phyloP scores from a whole-genome alignment of 2,113 vertebrate genomes.

The Felis chaus region DNA sequence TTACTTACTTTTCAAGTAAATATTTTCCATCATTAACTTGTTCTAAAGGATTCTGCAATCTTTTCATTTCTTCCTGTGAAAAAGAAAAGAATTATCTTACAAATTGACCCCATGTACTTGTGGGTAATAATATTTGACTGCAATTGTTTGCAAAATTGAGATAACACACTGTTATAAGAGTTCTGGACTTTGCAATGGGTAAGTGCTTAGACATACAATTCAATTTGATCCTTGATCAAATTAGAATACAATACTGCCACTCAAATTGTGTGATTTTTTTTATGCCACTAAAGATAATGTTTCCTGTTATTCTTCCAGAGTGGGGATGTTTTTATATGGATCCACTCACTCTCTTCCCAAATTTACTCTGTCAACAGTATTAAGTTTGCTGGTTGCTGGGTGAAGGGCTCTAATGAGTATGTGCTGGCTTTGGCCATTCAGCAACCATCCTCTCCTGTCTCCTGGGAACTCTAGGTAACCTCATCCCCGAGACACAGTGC shows the following conservation, averaged over 20 bases:
- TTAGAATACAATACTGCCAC: neutral
- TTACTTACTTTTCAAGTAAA: conserved; percentile 91
- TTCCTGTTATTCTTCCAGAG: neutral
- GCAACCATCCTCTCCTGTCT: neutral
- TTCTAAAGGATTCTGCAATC: conserved; percentile 89
- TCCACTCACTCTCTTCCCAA: neutral
- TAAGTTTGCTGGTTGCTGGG: neutral
- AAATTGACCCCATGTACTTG: neutral
- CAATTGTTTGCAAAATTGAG: neutral
- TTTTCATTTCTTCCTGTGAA: conserved; percentile 91
- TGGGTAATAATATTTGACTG: neutral
- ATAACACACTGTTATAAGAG: neutral
- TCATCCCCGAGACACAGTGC: neutral
- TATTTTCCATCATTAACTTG: conserved; percentile 88
- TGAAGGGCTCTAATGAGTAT: neutral
- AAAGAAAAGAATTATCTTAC: conserved; percentile 52
- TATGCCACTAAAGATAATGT: neutral
- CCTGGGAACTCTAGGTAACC: neutral
- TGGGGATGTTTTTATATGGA: neutral
- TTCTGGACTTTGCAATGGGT: neutral
- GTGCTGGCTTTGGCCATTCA: neutral
- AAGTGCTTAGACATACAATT: neutral
- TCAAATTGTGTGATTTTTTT: neutral
- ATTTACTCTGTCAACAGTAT: neutral
- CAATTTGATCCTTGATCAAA: neutral